These are phyloP conservation scores for Bellardia pandia DNA, from an alignment of 2,888 invertebrate genomes.

Conservation along the genomic window DNA sequence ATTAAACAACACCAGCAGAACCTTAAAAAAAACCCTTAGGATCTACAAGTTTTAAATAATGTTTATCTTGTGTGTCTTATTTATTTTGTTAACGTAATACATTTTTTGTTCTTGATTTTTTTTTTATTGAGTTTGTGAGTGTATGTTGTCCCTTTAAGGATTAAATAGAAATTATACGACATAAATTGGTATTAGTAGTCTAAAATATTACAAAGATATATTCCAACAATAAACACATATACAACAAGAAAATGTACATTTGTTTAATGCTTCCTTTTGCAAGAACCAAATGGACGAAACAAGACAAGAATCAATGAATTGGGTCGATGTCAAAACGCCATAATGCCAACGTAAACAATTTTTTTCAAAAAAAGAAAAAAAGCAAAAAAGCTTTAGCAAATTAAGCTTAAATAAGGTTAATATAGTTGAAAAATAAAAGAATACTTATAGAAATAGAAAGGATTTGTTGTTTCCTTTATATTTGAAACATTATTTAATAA, in stretches of 20 bases:
- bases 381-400: not conserved
- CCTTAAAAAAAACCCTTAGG: not conserved
- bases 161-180: slow-evolving; percentile 51
- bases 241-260: not conserved
- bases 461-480: not conserved
- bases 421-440: slow-evolving; percentile 2
- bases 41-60: slow-evolving; percentile 39
- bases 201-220: slow-evolving; percentile 22
- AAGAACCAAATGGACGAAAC: not conserved
- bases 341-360: slow-evolving; percentile 11
- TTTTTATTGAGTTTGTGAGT: not conserved
- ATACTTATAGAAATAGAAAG: not conserved
- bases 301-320: slow-evolving; percentile 2
- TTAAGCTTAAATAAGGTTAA: slow-evolving; percentile 28
- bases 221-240: not conserved
- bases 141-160: slow-evolving; percentile 17
- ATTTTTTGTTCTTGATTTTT: not conserved
- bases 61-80: slow-evolving; percentile 8
- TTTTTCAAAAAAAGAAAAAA: not conserved
- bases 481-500: not conserved
- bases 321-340: not conserved
- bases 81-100: slow-evolving; percentile 8
- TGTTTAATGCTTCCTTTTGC: not conserved
- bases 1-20: not conserved
- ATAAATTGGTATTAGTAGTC: slow-evolving; percentile 52